Base-by-base conservation (phyloP, 2,113 vertebrate species). In the Hypomesus transpacificus region DNA sequence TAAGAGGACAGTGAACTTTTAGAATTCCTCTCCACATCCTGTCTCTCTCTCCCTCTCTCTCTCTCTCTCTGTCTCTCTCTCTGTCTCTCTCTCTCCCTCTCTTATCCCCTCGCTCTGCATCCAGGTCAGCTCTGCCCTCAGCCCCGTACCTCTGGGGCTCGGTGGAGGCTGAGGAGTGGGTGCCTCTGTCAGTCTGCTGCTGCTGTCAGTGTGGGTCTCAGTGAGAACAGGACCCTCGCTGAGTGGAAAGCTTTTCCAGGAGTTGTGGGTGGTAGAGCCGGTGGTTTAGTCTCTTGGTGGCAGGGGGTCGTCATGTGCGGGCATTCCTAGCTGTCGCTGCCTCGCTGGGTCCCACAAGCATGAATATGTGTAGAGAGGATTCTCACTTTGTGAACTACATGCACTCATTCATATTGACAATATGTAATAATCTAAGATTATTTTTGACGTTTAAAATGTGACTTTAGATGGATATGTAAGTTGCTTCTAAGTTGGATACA, bases 1-100 rank as follows among this genome's bases (percentile, higher is more conserved):
- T 92, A 94, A 94, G 90, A 92, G 88, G 91, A 93, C 91, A 89
- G 91, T 93, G 91, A 95, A 95, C 93, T 91, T 91, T 87, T 75
- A 78, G 79, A 82, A 76, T 76, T 66, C 51, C 24, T 20, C 70
- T 63, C 24, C 28, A 28, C 9, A 18, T 16, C 64, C 71, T 11
- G 63, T 52, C 24, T 69, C 68, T 7, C 22, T 53, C 50, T 22
- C 17, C 3, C 24, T 26, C 24, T 26, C 24, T 26, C 24, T 26
- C 24, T 1, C 17, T 54, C 71, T 14, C 63, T 52, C 24, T 65
- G 63, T 52, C 24, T 69, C 68, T 7, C 22, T 53, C 50, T 22
- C 17, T 26, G 2, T 26, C 24, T 26, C 24, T 26, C 24, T 26
- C 24, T 1, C 17, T 54, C 71, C 13, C 63, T 52, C 24, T 65